A percentile compares a stretch with the other conserved stretches of the same genome.
Conservation (phyloP, 1,140 invertebrate genomes). For the Penaeus vannamei region DNA sequence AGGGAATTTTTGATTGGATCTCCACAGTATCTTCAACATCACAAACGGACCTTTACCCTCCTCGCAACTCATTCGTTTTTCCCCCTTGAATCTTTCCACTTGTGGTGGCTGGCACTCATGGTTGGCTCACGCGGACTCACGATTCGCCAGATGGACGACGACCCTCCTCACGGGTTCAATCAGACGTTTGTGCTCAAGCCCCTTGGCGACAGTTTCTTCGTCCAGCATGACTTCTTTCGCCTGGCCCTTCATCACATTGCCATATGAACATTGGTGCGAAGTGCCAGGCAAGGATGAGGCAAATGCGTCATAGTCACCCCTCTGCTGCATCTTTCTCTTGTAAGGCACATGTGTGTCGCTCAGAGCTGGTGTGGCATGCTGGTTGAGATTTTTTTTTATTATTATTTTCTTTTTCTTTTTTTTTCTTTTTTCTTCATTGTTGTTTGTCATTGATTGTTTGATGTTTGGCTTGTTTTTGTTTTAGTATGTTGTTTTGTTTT, state of each 20-base stretch:
- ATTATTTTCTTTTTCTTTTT: too few species aligned
- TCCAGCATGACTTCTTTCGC: conserved; percentile 92
- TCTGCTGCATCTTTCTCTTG: conserved; percentile 2
- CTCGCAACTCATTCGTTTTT: too few species aligned
- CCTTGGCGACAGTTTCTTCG: conserved; percentile 87
- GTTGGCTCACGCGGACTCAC: neutral
- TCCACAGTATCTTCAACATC: too few species aligned
- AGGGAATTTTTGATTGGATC: too few species aligned
- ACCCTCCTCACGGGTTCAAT: conserved; percentile 90
- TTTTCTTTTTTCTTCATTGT: too few species aligned
- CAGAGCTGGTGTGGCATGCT: too few species aligned
- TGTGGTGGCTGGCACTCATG: neutral
- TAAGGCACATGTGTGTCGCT: too few species aligned
- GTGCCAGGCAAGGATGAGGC: neutral
- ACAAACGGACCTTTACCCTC: too few species aligned
- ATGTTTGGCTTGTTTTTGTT: too few species aligned
- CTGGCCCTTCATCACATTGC: conserved; percentile 83
- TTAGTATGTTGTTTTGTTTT: too few species aligned
- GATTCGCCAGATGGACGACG: conserved; percentile 84
- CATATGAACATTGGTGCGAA: conserved; percentile 46
- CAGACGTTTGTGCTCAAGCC: conserved; percentile 93
- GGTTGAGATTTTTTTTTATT: too few species aligned
- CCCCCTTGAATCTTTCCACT: neutral
- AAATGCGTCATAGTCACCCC: neutral
- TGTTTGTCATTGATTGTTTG: too few species aligned